phyloP scores from a whole-genome alignment of 2,113 vertebrate genomes.

The Protomyctophum bolini region DNA sequence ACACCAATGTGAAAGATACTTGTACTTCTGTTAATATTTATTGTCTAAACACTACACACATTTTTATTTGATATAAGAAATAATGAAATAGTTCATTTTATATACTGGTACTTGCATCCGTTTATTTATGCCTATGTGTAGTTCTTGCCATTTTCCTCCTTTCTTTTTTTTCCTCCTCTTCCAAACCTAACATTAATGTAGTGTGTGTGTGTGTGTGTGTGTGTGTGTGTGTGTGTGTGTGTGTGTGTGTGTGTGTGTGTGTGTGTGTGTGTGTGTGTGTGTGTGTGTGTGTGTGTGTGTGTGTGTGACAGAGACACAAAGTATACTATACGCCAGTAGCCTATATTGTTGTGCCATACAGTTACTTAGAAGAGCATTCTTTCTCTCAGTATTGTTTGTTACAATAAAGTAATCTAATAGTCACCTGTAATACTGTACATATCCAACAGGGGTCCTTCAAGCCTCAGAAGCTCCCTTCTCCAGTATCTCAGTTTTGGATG shows the following conservation, averaged over 20 bases:
- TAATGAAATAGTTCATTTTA: conserved; percentile 43
- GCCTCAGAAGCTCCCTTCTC: conserved; percentile 2
- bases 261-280: no score
- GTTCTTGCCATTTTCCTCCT: conserved; percentile 40
- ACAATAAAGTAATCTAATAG: conserved; percentile 55
- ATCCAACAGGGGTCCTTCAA: conserved; percentile 52
- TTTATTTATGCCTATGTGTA: conserved; percentile 57
- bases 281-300: no score
- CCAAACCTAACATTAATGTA: conserved; percentile 45
- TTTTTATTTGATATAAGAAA: not conserved
- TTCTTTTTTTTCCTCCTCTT: conserved; percentile 31
- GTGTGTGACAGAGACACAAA: no score
- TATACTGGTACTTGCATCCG: conserved; percentile 54
- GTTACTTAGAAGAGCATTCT: conserved; percentile 21
- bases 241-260: no score
- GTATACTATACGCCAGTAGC: no score
- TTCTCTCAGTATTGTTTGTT: conserved; percentile 56
- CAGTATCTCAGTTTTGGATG: not conserved
- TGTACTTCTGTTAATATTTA: conserved; percentile 54
- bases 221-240: no score
- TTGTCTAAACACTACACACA: conserved; percentile 68
- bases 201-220: conserved; percentile 15
- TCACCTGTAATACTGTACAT: conserved; percentile 17
- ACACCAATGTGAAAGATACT: conserved; percentile 6
- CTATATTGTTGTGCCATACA: conserved; percentile 10